Evolutionary conservation across 2,113 vertebrate species (phyloP).

Genomic region (Cephalopterus ornatus): DNA sequence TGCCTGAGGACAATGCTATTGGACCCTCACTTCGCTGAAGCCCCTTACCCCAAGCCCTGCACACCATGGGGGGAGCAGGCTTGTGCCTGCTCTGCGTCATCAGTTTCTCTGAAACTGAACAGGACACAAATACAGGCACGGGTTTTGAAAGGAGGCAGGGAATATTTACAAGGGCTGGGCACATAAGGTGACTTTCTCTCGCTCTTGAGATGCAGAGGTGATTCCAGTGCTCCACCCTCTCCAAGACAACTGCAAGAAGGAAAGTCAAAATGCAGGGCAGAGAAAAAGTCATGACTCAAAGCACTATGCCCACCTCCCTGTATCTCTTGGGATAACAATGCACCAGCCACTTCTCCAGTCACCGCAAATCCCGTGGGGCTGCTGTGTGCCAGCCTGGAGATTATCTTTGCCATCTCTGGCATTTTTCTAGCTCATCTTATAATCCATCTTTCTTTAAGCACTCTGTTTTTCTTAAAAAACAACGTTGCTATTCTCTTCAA

Average conservation of each 20-base stretch:
- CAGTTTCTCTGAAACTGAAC: not conserved
- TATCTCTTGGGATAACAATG: not conserved
- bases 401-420: not conserved
- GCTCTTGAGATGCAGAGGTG: not conserved
- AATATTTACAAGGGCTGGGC: not conserved
- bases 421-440: not conserved
- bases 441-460: not conserved
- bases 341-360: not conserved
- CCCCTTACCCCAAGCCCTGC: not conserved
- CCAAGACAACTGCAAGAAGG: not conserved
- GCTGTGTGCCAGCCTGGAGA: not conserved
- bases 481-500: not conserved
- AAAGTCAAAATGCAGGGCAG: not conserved
- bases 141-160: not conserved
- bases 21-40: too few species aligned
- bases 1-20: not conserved
- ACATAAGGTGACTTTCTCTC: not conserved
- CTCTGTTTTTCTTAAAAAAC: not conserved
- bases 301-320: not conserved
- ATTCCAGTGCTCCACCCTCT: not conserved
- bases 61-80: rapidly evolving
- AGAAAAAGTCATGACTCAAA: not conserved
- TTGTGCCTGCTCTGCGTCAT: not conserved
- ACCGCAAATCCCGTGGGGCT: not conserved
- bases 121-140: rapidly evolving